Evolutionary conservation across 2,888 invertebrate genomes (phyloP).

Genomic region (Cerastis rubricosa): DNA sequence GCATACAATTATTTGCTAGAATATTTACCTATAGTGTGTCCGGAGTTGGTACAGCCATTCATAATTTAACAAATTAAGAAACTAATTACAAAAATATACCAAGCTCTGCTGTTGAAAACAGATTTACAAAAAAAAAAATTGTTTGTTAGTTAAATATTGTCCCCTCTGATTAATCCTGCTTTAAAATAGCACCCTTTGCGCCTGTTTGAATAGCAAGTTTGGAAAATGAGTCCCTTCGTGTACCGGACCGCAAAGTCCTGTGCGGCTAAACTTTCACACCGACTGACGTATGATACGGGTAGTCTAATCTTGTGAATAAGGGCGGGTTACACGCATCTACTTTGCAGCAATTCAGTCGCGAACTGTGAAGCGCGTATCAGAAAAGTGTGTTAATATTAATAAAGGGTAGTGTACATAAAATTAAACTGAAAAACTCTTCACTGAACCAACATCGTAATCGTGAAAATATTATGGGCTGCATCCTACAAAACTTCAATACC

Average conservation of each 20-base stretch:
- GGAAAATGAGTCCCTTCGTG: not conserved
- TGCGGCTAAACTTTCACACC: conserved; percentile 10
- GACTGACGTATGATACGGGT: conserved; percentile 27
- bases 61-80: not conserved
- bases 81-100: not conserved
- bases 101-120: not conserved
- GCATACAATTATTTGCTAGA: no score
- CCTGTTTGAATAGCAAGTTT: not conserved
- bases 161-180: not conserved
- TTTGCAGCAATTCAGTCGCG: not conserved
- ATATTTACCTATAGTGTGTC: not conserved
- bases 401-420: no score
- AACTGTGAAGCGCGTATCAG: not conserved
- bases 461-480: not conserved
- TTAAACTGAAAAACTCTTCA: not conserved
- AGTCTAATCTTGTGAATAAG: conserved; percentile 15
- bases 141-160: not conserved
- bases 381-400: not conserved
- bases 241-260: conserved; percentile 16
- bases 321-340: not conserved
- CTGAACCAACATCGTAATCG: not conserved
- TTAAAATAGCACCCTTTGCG: not conserved
- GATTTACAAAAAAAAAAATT: not conserved
- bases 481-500: not conserved
- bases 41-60: not conserved